These are phyloP conservation scores for Drosophila greeni DNA, from an alignment of 2,888 invertebrate species.

Conservation along the genomic window DNA sequence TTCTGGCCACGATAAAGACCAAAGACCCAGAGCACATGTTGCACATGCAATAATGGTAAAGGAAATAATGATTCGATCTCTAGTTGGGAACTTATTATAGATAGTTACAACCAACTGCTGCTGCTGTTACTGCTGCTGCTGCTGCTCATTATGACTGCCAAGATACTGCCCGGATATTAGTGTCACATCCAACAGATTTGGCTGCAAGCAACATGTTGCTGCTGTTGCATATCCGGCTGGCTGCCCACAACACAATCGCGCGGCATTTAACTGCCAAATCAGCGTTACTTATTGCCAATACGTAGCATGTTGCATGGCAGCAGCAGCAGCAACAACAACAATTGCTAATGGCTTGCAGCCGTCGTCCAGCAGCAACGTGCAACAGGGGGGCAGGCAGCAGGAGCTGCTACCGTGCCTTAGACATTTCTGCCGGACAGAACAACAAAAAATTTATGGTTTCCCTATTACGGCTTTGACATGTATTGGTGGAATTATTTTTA, in stretches of 20 bases:
- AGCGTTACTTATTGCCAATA: slow-evolving; percentile 74
- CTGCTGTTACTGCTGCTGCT: slow-evolving; percentile 41
- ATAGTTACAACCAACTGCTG: slow-evolving; percentile 35
- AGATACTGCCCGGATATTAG: slow-evolving; percentile 62
- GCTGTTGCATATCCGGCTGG: slow-evolving; percentile 65
- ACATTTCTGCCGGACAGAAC: slow-evolving; percentile 70
- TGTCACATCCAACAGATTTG: slow-evolving; percentile 71
- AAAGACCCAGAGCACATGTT: slow-evolving; percentile 33
- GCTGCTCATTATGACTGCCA: slow-evolving; percentile 50
- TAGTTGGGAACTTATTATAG: slow-evolving; percentile 34
- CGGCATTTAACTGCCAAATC: slow-evolving; percentile 74
- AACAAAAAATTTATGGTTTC: slow-evolving; percentile 77
- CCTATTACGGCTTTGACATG: slow-evolving; percentile 78
- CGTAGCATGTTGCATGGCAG: slow-evolving; percentile 64
- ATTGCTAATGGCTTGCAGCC: slow-evolving; percentile 65
- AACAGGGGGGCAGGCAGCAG: slow-evolving; percentile 34
- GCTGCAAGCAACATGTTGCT: slow-evolving; percentile 67
- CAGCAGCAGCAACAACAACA: slow-evolving; percentile 56
- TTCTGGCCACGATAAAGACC: slow-evolving; percentile 14
- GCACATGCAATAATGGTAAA: slow-evolving; percentile 35
- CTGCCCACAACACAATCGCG: slow-evolving; percentile 53
- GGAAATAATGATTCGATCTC: slow-evolving; percentile 34
- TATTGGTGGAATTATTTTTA: slow-evolving; percentile 77
- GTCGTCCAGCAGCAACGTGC: slow-evolving; percentile 58
- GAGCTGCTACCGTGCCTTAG: slow-evolving; percentile 64